Evolutionary conservation across 2,113 vertebrate species (phyloP).

Genomic region (Clupea harengus): DNA sequence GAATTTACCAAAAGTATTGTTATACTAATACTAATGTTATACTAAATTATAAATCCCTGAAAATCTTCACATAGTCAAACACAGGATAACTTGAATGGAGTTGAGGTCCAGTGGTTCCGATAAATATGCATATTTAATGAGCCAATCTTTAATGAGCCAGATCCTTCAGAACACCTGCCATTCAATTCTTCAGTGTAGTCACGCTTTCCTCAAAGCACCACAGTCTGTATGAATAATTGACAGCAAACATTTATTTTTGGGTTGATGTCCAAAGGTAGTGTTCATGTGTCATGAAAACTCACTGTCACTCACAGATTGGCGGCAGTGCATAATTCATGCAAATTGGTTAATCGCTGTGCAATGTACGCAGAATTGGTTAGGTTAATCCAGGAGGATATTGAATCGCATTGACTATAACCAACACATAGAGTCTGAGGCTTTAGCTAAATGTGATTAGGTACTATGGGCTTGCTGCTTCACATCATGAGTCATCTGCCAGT

Average conservation of each 20-base stretch:
- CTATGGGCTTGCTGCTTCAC: conserved; percentile 18
- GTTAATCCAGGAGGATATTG: conserved; percentile 42
- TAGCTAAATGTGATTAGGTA: conserved; percentile 32
- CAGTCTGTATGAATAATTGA: neutral
- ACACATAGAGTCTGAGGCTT: conserved; percentile 12
- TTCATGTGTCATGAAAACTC: neutral
- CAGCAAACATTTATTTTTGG: too few relatives aligned
- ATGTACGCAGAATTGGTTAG: conserved; percentile 40
- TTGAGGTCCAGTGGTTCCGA: too few relatives aligned
- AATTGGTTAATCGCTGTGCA: conserved; percentile 43
- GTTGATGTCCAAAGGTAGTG: neutral
- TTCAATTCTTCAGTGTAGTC: neutral
- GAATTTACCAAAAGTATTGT: too few relatives aligned
- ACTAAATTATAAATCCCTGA: too few relatives aligned
- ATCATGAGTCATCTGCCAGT: conserved; percentile 41
- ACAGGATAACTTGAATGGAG: too few relatives aligned
- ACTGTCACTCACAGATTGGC: neutral
- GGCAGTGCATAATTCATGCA: conserved; percentile 24
- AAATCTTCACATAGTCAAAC: too few relatives aligned
- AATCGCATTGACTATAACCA: conserved; percentile 26
- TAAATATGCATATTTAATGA: too few relatives aligned
- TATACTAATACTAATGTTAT: too few relatives aligned
- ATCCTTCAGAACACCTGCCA: too few relatives aligned
- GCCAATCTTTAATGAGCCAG: too few relatives aligned
- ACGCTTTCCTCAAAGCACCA: neutral